Conservation (phyloP, 2,888 invertebrate species). For the Cephus nigrinus region DNA sequence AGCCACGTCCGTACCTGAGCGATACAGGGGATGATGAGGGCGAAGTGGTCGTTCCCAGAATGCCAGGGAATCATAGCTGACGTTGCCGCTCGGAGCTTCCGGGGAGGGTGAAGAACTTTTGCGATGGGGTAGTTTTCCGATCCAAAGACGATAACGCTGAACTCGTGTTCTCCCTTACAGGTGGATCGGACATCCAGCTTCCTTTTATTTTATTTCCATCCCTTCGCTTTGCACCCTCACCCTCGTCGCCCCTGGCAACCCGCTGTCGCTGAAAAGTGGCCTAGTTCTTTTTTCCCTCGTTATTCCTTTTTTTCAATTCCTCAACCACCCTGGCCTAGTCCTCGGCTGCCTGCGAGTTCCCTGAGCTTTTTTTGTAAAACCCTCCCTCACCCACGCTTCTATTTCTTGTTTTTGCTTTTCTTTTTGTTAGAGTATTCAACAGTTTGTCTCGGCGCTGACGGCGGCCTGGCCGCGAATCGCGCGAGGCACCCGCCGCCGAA, state of each 20-base stretch:
- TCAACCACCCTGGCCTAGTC: neutral
- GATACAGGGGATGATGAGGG: neutral
- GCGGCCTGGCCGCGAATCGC: neutral
- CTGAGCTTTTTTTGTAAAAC: neutral
- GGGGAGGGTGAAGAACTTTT: neutral
- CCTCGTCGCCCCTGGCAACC: constrained; percentile 19
- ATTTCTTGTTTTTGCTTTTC: constrained; percentile 15
- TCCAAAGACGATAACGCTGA: neutral
- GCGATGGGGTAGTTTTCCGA: neutral
- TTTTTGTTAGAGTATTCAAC: constrained; percentile 38
- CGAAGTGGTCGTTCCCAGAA: neutral
- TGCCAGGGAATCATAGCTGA: neutral
- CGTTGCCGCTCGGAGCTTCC: neutral
- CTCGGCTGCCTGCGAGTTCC: neutral
- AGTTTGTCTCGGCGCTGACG: constrained; percentile 40
- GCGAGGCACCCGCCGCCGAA: constrained; percentile 21
- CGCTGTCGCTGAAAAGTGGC: constrained; percentile 41
- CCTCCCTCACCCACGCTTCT: constrained; percentile 9
- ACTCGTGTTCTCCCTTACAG: neutral
- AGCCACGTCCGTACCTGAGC: neutral
- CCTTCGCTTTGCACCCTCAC: neutral
- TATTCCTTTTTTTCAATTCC: neutral
- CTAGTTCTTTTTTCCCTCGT: neutral
- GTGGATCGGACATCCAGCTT: neutral
- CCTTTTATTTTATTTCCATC: neutral